phyloP scores from a whole-genome alignment of 2,888 invertebrate species.

The Eupeodes luniger region DNA sequence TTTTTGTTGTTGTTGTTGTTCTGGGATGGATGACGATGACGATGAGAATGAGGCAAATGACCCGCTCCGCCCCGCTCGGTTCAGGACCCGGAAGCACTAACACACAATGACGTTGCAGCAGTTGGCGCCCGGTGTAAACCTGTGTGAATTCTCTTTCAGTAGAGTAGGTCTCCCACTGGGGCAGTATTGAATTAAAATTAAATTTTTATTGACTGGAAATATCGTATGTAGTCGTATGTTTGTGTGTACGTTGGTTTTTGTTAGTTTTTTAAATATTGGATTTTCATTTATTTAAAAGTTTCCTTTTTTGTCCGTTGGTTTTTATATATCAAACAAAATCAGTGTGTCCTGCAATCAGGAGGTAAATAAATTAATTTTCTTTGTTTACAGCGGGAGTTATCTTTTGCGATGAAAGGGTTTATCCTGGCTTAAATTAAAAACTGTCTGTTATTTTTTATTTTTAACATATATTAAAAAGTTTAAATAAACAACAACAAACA shows the following conservation, averaged over 20 bases:
- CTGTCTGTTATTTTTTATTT: background rate
- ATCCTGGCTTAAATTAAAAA: constrained; percentile 4
- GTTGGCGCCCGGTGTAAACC: constrained; percentile 11
- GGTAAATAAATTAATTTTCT: constrained; percentile 31
- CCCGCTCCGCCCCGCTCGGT: background rate
- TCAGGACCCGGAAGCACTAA: background rate
- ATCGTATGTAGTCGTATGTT: background rate
- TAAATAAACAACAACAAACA: too few relatives aligned
- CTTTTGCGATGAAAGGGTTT: constrained; percentile 25
- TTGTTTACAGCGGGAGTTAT: constrained; percentile 19
- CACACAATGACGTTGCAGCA: constrained; percentile 3
- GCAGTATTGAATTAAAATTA: constrained; percentile 65
- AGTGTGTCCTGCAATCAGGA: constrained; percentile 6
- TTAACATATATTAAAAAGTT: constrained; percentile 15
- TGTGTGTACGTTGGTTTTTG: background rate
- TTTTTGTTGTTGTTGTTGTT: background rate
- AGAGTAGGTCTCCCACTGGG: constrained; percentile 18
- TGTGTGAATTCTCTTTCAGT: constrained; percentile 41
- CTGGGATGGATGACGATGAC: background rate
- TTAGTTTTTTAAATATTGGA: background rate
- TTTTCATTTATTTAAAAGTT: constrained; percentile 28
- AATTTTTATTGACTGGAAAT: constrained; percentile 58
- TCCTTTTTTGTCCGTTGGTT: background rate
- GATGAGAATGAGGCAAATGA: constrained; percentile 24
- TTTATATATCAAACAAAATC: constrained; percentile 25